Evolutionary conservation across 1,140 invertebrate genomes (phyloP).

Genomic region (Leptonema lineaticorne): DNA sequence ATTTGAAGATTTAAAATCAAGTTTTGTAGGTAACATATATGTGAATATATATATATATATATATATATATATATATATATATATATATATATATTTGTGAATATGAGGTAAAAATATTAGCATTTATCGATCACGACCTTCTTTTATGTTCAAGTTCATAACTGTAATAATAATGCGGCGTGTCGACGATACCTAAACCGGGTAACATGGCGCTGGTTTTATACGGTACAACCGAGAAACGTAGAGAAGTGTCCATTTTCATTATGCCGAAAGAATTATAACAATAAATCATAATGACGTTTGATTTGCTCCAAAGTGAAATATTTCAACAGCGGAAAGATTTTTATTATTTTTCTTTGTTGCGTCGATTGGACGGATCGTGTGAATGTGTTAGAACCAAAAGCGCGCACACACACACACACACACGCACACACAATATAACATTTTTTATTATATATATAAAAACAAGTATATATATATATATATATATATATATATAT

Average conservation of each 20-base stretch:
- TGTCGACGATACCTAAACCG: background rate
- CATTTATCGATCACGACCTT: constrained; percentile 5
- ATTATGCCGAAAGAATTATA: constrained; percentile 40
- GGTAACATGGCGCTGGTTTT: too few relatives aligned
- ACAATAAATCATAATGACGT: constrained; percentile 42
- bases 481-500: background rate
- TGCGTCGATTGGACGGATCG: background rate
- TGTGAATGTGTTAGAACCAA: background rate
- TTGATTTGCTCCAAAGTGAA: constrained; percentile 41
- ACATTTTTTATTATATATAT: too few relatives aligned
- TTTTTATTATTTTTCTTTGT: constrained; percentile 39
- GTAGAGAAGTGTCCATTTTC: constrained; percentile 40
- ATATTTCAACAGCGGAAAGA: constrained; percentile 38
- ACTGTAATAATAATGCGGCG: background rate
- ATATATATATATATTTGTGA: background rate
- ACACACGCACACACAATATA: too few relatives aligned
- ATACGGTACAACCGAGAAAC: constrained; percentile 6
- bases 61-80: too few relatives aligned
- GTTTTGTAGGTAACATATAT: too few relatives aligned
- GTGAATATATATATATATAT: too few relatives aligned
- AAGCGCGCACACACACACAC: too few relatives aligned
- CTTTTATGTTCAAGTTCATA: constrained; percentile 11
- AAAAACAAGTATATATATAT: too few relatives aligned
- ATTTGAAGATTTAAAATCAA: too few relatives aligned
- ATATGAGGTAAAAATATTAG: background rate